Conservation (phyloP, 1,140 invertebrate species). For the Lasioglossum albipes region DNA sequence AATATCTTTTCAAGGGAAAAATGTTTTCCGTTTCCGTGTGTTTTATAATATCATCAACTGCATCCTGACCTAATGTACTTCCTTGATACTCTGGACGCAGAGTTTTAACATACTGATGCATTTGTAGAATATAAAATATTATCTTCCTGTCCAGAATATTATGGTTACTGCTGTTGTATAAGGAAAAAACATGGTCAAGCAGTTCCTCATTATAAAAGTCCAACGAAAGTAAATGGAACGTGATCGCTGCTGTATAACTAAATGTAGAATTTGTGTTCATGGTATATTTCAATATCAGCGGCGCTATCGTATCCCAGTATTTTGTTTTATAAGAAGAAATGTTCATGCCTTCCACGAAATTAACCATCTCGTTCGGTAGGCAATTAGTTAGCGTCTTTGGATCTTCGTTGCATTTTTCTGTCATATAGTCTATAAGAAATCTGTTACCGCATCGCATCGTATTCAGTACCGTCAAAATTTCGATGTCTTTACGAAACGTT, state of each 20-base stretch:
- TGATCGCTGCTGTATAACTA: constrained; percentile 78
- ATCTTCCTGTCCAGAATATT: neutral
- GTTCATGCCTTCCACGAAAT: constrained; percentile 79
- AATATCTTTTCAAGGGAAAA: constrained; percentile 43
- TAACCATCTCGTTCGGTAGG: constrained; percentile 59
- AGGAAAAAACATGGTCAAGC: constrained; percentile 77
- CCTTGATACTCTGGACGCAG: constrained; percentile 79
- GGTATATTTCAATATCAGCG: constrained; percentile 69
- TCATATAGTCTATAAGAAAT: constrained; percentile 81
- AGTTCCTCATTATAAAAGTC: constrained; percentile 81
- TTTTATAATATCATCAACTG: neutral
- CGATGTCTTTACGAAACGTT: constrained; percentile 51
- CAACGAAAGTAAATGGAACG: constrained; percentile 80
- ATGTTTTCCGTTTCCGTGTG: neutral
- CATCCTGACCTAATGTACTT: constrained; percentile 21
- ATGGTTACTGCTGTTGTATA: constrained; percentile 65
- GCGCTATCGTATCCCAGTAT: constrained; percentile 79
- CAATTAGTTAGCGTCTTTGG: constrained; percentile 67
- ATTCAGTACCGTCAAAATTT: constrained; percentile 79
- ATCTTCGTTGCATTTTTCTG: constrained; percentile 75
- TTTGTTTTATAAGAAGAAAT: constrained; percentile 82
- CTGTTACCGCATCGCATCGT: constrained; percentile 81
- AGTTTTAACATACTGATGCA: constrained; percentile 81
- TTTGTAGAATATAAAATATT: constrained; percentile 74
- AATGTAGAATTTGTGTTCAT: constrained; percentile 67